A percentile compares a stretch with the other conserved stretches of the same genome.
Conservation (phyloP, 1,140 invertebrate species). For the Centruroides sculpturatus region DNA sequence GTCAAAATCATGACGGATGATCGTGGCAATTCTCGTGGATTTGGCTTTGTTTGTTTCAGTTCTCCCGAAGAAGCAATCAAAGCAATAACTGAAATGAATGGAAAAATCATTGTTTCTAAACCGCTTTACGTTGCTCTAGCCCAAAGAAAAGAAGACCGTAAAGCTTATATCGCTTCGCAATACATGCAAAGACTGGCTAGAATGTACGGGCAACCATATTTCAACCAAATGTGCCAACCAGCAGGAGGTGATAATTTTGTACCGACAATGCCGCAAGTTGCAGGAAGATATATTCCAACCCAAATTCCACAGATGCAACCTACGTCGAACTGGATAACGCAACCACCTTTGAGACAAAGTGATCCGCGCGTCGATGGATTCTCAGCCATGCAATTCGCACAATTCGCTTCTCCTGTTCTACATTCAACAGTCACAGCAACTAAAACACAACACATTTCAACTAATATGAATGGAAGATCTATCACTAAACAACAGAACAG, state of each 20-base stretch:
- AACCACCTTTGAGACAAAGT: conserved; percentile 32
- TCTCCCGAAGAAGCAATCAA: conserved; percentile 97
- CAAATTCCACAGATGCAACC: conserved; percentile 74
- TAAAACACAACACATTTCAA: conserved; percentile 51
- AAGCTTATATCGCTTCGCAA: conserved; percentile 38
- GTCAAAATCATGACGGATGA: conserved; percentile 93
- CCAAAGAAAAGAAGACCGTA: conserved; percentile 95
- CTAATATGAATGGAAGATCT: conserved; percentile 57
- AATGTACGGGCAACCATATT: no score
- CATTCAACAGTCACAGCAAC: conserved; percentile 38
- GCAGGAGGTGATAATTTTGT: conserved; percentile 74
- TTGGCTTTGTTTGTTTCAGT: conserved; percentile 98
- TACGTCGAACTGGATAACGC: conserved; percentile 71
- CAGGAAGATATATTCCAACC: conserved; percentile 68
- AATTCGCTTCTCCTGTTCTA: conserved; percentile 26
- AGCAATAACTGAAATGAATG: conserved; percentile 98
- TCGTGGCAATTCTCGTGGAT: conserved; percentile 64
- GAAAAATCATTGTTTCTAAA: conserved; percentile 87
- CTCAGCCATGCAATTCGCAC: conserved; percentile 43
- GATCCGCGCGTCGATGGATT: conserved; percentile 36
- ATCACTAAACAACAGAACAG: conserved; percentile 47
- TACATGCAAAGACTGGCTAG: no score
- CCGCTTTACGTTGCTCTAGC: conserved; percentile 96
- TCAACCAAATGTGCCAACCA: conserved; percentile 48
- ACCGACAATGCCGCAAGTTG: conserved; percentile 66